phyloP scores from a whole-genome alignment of 1,140 invertebrate species.

The Thaumatotibia leucotreta region DNA sequence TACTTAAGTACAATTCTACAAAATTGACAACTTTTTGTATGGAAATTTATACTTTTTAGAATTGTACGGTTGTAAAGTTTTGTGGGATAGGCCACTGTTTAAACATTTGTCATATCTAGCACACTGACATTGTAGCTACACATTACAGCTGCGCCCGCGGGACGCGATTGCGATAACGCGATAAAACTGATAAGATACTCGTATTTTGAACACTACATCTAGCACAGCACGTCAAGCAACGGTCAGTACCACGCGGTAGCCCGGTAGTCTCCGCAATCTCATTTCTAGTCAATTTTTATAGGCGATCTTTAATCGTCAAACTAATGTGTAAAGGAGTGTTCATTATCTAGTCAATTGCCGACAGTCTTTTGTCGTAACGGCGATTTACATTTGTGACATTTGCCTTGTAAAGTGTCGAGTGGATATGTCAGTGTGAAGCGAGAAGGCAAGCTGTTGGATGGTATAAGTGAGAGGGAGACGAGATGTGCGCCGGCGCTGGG shows the following conservation, averaged over 20 bases:
- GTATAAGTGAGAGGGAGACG: slow-evolving; percentile 15
- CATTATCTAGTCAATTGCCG: no score
- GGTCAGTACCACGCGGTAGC: background rate
- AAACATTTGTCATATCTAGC: no score
- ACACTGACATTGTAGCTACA: background rate
- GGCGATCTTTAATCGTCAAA: no score
- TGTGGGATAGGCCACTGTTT: no score
- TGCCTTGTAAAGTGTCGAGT: no score
- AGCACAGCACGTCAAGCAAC: background rate
- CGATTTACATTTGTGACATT: background rate
- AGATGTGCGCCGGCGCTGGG: slow-evolving; percentile 36
- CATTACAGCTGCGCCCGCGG: background rate
- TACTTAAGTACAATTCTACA: no score
- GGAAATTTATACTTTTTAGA: no score
- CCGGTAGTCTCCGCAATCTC: background rate
- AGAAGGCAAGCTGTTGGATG: background rate
- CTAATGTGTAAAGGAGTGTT: no score
- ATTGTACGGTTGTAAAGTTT: no score
- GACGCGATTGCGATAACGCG: background rate
- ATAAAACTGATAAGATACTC: slow-evolving; percentile 2
- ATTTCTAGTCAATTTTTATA: background rate
- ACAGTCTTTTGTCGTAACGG: no score
- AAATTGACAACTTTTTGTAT: no score
- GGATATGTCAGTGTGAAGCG: background rate
- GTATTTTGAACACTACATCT: background rate